These are phyloP conservation scores for Amphimallon solstitiale DNA, from an alignment of 2,888 invertebrate genomes.

Conservation along the genomic window DNA sequence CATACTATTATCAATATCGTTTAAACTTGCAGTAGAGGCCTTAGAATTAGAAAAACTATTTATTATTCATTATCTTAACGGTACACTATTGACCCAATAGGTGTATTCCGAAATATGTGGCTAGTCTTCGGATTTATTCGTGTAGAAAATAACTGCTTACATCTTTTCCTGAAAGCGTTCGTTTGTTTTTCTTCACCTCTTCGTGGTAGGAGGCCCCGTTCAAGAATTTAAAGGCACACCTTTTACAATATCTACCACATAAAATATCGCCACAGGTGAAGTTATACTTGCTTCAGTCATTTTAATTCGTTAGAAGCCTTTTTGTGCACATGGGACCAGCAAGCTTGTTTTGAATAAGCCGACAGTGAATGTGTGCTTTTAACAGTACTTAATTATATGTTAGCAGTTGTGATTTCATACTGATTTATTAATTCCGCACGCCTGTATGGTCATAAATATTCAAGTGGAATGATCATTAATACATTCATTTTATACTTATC, in stretches of 20 bases:
- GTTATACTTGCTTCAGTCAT: slow-evolving; percentile 11
- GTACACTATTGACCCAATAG: neutral
- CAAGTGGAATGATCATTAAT: too few species aligned
- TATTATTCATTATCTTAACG: neutral
- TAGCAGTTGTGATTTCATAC: slow-evolving; percentile 16
- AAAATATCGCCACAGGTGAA: slow-evolving; percentile 14
- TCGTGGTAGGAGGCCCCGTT: slow-evolving; percentile 11
- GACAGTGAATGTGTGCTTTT: slow-evolving; percentile 1
- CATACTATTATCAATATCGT: too few species aligned
- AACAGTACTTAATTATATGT: slow-evolving; percentile 24
- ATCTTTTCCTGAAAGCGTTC: neutral
- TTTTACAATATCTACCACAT: slow-evolving; percentile 4
- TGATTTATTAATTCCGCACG: slow-evolving; percentile 30
- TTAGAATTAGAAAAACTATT: too few species aligned
- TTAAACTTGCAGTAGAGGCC: too few species aligned
- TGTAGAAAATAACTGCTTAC: neutral
- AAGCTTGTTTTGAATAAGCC: slow-evolving; percentile 16
- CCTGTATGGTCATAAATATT: slow-evolving; percentile 1
- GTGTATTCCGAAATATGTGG: neutral
- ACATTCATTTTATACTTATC: too few species aligned
- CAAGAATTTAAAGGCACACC: slow-evolving; percentile 16
- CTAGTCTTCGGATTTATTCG: slow-evolving; percentile 4
- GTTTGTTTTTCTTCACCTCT: neutral
- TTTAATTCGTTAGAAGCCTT: neutral
- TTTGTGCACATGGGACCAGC: neutral